phyloP scores from a whole-genome alignment of 2,888 invertebrate genomes.

The Quadriops clusia region DNA sequence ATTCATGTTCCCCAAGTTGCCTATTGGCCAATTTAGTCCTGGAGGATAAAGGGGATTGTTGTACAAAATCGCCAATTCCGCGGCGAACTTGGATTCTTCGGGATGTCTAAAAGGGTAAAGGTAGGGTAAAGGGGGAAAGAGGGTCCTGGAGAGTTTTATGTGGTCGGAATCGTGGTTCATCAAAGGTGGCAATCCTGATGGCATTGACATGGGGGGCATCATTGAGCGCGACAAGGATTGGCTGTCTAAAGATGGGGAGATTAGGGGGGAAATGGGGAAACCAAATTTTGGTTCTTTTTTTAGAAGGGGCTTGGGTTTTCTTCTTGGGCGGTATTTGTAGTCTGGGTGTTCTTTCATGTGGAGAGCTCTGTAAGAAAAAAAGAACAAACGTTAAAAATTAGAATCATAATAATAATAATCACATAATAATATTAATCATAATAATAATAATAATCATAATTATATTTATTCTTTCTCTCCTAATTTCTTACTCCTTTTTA shows the following conservation, averaged over 20 bases:
- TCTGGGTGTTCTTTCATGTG: conserved; percentile 92
- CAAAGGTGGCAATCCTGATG: conserved; percentile 38
- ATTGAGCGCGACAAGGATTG: conserved; percentile 40
- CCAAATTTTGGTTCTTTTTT: conserved; percentile 70
- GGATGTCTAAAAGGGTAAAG: conserved; percentile 54
- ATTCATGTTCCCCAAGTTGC: conserved; percentile 21
- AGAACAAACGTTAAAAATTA: conserved; percentile 9
- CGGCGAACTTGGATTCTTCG: conserved; percentile 50
- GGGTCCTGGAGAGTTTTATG: conserved; percentile 51
- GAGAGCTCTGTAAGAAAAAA: conserved; percentile 55
- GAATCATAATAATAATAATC: too few species aligned
- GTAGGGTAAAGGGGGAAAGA: conserved; percentile 62
- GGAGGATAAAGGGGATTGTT: conserved; percentile 43
- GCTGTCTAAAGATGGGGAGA: conserved; percentile 43
- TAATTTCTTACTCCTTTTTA: too few species aligned
- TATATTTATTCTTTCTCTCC: too few species aligned
- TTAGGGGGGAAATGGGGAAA: conserved; percentile 52
- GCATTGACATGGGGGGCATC: conserved; percentile 37
- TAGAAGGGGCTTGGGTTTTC: conserved; percentile 75
- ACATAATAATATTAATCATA: too few species aligned
- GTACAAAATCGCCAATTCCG: conserved; percentile 57
- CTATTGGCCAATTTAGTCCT: conserved; percentile 32
- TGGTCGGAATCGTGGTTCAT: conserved; percentile 40
- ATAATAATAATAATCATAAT: too few species aligned
- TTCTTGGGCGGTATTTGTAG: conserved; percentile 79